Conservation (phyloP, 2,888 invertebrate genomes). For the Saturnia pavonia region DNA sequence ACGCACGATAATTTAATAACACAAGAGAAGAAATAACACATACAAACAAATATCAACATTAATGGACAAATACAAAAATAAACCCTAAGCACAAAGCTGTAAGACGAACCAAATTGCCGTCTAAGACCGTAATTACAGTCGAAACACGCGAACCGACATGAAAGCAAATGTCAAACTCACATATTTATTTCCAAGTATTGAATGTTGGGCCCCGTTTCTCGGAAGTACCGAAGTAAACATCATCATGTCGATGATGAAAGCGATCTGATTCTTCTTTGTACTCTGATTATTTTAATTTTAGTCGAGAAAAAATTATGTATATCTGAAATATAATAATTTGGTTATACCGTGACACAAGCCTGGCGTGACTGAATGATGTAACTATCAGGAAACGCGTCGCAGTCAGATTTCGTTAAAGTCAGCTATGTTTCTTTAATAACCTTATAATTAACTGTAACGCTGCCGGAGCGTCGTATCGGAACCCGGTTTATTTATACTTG, state of each 20-base stretch:
- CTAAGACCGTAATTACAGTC: slow-evolving; percentile 65
- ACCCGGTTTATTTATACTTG: slow-evolving; percentile 73
- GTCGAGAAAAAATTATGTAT: slow-evolving; percentile 50
- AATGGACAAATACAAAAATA: slow-evolving; percentile 49
- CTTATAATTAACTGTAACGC: slow-evolving; percentile 78
- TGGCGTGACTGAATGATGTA: slow-evolving; percentile 51
- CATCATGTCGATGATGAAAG: slow-evolving; percentile 81
- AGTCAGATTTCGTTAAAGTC: slow-evolving; percentile 28
- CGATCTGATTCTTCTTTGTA: slow-evolving; percentile 79
- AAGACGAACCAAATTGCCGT: slow-evolving; percentile 47
- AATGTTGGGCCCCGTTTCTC: slow-evolving; percentile 74
- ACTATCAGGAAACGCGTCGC: slow-evolving; percentile 32
- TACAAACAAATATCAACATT: slow-evolving; percentile 56
- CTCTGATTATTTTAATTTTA: slow-evolving; percentile 80
- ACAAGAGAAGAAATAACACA: slow-evolving; percentile 53
- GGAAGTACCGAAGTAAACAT: slow-evolving; percentile 78
- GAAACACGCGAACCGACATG: slow-evolving; percentile 78
- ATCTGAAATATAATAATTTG: slow-evolving; percentile 60
- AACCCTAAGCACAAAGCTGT: slow-evolving; percentile 56
- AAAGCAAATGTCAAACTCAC: slow-evolving; percentile 82
- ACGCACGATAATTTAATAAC: slow-evolving; percentile 81
- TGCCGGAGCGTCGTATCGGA: slow-evolving; percentile 63
- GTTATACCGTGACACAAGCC: slow-evolving; percentile 66
- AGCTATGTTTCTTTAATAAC: slow-evolving; percentile 68
- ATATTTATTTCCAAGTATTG: slow-evolving; percentile 83